phyloP scores from a whole-genome alignment of 2,797 vertebrate species.

The Pipistrellus pygmaeus region DNA sequence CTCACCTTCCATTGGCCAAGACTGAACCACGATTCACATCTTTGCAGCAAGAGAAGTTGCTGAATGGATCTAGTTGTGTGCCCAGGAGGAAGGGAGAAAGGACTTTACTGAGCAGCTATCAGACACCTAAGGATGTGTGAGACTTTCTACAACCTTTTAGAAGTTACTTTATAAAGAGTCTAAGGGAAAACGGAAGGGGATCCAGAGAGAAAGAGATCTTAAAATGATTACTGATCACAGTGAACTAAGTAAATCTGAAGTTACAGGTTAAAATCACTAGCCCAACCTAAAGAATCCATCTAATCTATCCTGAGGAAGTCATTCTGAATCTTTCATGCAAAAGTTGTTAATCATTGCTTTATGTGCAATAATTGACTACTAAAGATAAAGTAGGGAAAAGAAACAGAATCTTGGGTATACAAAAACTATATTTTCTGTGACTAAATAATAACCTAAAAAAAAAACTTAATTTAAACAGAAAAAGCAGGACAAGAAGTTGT shows the following conservation, averaged over 20 bases:
- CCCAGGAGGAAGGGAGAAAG: neutral
- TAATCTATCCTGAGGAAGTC: neutral
- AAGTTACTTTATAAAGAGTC: neutral
- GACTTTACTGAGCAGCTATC: neutral
- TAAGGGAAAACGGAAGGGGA: neutral
- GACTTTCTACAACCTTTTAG: neutral
- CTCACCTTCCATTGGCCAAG: neutral
- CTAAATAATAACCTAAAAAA: neutral
- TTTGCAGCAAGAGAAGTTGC: neutral
- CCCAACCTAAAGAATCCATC: neutral
- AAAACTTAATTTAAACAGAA: neutral
- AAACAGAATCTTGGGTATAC: neutral
- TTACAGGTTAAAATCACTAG: neutral
- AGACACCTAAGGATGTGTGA: neutral
- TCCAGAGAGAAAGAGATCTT: neutral
- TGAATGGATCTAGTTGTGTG: neutral
- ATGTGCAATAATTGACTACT: neutral
- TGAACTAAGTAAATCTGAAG: neutral
- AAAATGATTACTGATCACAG: neutral
- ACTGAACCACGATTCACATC: neutral
- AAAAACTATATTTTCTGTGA: neutral
- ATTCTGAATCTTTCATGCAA: neutral
- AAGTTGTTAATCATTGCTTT: neutral
- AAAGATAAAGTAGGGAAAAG: neutral
- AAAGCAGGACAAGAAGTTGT: neutral